These are phyloP conservation scores for Chlorops oryzae DNA, from an alignment of 1,140 invertebrate genomes.

Conservation along the genomic window DNA sequence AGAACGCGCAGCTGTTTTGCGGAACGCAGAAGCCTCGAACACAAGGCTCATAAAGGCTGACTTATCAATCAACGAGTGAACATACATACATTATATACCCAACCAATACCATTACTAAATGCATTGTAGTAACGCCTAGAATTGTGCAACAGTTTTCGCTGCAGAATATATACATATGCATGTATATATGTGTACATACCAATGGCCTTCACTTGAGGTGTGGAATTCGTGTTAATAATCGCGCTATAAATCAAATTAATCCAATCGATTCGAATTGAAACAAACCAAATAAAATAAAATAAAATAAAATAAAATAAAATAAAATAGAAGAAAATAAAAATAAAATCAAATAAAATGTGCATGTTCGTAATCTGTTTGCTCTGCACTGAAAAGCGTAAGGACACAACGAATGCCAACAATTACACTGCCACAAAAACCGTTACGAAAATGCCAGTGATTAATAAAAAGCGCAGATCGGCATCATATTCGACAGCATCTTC, in stretches of 20 bases:
- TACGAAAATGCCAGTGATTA: constrained; percentile 10
- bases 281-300: no score
- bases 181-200: background rate
- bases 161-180: background rate
- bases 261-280: no score
- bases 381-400: constrained; percentile 18
- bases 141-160: background rate
- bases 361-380: constrained; percentile 20
- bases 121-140: background rate
- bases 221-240: background rate
- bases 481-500: constrained; percentile 10
- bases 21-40: no score
- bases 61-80: no score
- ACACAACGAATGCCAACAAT: constrained; percentile 8
- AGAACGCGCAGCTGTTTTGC: no score
- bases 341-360: constrained; percentile 14
- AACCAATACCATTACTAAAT: no score
- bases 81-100: no score
- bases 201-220: background rate
- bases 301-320: no score
- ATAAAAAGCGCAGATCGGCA: constrained; percentile 14
- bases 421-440: constrained; percentile 9
- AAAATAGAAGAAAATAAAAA: background rate
- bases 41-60: no score
- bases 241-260: no score